Evolutionary conservation across 2,113 vertebrate genomes (phyloP).

Genomic region (Sigmodon hispidus): DNA sequence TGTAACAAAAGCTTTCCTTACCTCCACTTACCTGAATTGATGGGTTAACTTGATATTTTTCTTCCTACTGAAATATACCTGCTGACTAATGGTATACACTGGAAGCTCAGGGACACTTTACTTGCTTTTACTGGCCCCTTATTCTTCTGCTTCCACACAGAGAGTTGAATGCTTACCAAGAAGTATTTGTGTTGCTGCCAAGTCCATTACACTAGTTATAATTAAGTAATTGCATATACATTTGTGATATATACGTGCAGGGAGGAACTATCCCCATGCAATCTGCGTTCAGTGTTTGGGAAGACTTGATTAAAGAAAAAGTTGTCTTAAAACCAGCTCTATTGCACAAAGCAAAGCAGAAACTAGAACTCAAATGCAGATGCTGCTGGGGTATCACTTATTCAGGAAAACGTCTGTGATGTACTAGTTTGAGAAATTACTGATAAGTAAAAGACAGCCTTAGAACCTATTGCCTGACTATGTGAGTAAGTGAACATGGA

Average conservation of each 20-base stretch:
- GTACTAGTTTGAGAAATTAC: not conserved
- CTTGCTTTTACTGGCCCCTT: not conserved
- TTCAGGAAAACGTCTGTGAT: slow-evolving; percentile 7
- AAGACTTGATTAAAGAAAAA: slow-evolving; percentile 38
- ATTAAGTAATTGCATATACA: slow-evolving; percentile 34
- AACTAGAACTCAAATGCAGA: slow-evolving; percentile 28
- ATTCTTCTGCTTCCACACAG: not conserved
- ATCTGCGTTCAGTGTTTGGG: slow-evolving; percentile 11
- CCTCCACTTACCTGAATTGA: not conserved
- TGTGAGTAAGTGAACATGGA: slow-evolving; percentile 16
- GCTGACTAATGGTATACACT: not conserved
- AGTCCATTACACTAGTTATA: not conserved
- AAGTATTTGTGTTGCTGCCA: slow-evolving; percentile 23
- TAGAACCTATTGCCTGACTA: not conserved
- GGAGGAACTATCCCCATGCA: slow-evolving; percentile 7
- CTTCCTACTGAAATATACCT: slow-evolving; percentile 29
- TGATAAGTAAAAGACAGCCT: not conserved
- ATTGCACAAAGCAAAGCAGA: not conserved
- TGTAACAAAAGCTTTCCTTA: not conserved
- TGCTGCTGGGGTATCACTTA: not conserved
- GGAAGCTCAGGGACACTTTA: not conserved
- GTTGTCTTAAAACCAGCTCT: not conserved
- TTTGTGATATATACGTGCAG: slow-evolving; percentile 44
- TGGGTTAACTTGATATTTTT: slow-evolving; percentile 18
- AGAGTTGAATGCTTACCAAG: not conserved